phyloP scores from a whole-genome alignment of 2,113 vertebrate species.

The Lophochroa leadbeateri region DNA sequence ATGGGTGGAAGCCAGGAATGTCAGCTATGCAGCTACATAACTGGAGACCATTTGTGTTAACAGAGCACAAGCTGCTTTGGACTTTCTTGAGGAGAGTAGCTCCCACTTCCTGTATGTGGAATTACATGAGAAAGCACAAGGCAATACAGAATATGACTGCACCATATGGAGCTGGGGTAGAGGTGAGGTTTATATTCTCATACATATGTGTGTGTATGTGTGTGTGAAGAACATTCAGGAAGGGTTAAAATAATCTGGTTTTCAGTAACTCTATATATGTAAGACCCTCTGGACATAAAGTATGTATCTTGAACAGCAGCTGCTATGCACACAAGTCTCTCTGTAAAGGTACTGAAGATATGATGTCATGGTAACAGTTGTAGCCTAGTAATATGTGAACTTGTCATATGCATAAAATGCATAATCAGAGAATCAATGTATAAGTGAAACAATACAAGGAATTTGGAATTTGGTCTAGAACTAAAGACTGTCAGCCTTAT shows the following conservation, averaged over 20 bases:
- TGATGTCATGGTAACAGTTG: background rate
- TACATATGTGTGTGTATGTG: too few species aligned
- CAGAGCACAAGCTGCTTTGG: background rate
- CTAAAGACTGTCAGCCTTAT: background rate
- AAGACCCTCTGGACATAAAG: background rate
- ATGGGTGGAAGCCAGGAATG: background rate
- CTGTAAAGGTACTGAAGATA: background rate
- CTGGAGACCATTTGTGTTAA: background rate
- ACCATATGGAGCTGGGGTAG: background rate
- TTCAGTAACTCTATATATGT: background rate
- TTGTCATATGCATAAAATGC: background rate
- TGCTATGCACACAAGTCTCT: background rate
- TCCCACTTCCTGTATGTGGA: background rate
- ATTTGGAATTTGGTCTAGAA: background rate
- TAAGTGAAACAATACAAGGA: background rate
- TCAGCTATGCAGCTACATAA: background rate
- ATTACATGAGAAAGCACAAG: background rate
- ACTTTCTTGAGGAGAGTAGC: background rate
- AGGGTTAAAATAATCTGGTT: background rate
- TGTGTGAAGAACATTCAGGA: background rate
- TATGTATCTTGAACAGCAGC: background rate
- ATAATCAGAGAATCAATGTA: background rate
- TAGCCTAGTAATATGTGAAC: background rate
- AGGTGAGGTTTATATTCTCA: background rate
- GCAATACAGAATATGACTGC: background rate